These are phyloP conservation scores for Echiichthys vipera DNA, from an alignment of 2,797 vertebrate genomes.

Conservation along the genomic window DNA sequence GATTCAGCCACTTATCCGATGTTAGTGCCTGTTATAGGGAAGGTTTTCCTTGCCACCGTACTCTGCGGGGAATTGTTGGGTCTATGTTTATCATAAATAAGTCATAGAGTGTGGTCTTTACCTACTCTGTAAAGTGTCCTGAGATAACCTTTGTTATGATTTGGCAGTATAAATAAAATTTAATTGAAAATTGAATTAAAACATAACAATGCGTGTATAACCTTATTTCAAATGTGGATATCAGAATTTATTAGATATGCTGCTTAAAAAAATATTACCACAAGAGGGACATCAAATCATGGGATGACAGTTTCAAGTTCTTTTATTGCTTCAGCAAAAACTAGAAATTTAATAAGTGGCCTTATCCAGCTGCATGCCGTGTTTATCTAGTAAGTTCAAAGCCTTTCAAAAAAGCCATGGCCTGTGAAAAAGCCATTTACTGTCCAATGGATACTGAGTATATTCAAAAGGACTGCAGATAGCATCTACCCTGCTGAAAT, in stretches of 20 bases:
- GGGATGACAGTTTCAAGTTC: background rate
- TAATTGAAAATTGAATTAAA: too few relatives aligned
- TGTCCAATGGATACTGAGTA: conserved; percentile 55
- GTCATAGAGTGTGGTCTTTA: too few relatives aligned
- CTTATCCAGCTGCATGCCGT: conserved; percentile 13
- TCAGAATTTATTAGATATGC: background rate
- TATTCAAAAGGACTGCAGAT: conserved; percentile 63
- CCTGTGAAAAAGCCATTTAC: conserved; percentile 72
- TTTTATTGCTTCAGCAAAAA: conserved; percentile 17
- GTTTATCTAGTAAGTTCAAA: conserved; percentile 50
- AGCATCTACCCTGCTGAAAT: conserved; percentile 55
- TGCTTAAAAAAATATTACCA: background rate
- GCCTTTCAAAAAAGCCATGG: conserved; percentile 47
- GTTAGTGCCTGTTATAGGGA: too few relatives aligned
- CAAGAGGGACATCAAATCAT: background rate
- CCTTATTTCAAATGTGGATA: background rate
- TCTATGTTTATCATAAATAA: too few relatives aligned
- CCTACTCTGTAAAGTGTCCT: too few relatives aligned
- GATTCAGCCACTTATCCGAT: too few relatives aligned
- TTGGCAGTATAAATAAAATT: too few relatives aligned
- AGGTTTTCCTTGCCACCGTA: too few relatives aligned
- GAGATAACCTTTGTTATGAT: too few relatives aligned
- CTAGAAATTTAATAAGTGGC: conserved; percentile 10
- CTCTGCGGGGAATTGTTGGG: too few relatives aligned
- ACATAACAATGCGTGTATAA: background rate